Conservation (phyloP, 2,113 vertebrate species). For the Eulacestoma nigropectus region DNA sequence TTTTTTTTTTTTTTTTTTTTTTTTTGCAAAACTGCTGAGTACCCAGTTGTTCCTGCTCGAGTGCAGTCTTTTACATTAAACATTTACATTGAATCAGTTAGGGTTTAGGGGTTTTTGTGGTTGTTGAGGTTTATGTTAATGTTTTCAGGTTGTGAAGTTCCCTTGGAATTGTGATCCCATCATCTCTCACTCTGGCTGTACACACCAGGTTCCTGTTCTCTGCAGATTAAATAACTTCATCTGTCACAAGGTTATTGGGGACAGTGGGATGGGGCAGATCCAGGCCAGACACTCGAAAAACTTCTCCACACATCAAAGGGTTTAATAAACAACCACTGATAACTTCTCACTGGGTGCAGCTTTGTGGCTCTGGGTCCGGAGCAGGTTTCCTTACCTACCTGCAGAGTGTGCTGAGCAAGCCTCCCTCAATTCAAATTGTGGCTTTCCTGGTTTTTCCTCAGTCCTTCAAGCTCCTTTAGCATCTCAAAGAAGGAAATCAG, state of each 20-base stretch:
- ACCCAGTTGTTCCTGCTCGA: neutral
- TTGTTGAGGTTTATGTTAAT: neutral
- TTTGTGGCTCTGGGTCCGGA: neutral
- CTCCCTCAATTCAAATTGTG: neutral
- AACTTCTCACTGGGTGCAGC: neutral
- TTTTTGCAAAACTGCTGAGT: neutral
- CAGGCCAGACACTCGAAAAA: neutral
- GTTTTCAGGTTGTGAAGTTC: neutral
- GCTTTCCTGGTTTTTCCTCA: neutral
- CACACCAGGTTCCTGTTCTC: neutral
- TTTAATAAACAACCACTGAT: neutral
- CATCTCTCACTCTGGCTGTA: neutral
- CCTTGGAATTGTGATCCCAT: neutral
- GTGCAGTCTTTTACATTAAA: neutral
- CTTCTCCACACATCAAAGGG: neutral
- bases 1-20: neutral
- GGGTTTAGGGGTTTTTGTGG: neutral
- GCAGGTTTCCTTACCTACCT: neutral
- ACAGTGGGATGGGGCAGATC: neutral
- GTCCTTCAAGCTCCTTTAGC: neutral
- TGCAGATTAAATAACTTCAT: neutral
- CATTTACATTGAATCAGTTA: neutral
- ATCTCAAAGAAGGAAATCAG: neutral
- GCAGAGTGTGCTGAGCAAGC: neutral
- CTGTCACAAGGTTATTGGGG: neutral